A percentile compares a stretch with the other conserved stretches of the same genome.
Evolutionary conservation across 2,888 invertebrate species (phyloP).

Genomic region (Hipparchia sbordonii): DNA sequence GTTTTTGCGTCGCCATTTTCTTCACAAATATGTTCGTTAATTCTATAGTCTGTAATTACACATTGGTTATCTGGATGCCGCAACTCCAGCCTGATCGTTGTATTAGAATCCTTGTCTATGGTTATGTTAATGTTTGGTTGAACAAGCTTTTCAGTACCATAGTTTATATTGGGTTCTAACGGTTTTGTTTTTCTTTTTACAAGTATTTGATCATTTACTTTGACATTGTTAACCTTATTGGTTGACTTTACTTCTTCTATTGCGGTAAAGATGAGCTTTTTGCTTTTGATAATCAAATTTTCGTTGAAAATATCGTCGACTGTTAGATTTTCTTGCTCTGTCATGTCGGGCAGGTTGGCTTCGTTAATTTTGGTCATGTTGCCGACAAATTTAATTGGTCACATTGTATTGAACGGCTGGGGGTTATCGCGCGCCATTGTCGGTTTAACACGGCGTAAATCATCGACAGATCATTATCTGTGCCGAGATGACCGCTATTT

Average conservation of each 20-base stretch:
- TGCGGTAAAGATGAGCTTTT: constrained; percentile 52
- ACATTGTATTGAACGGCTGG: constrained; percentile 66
- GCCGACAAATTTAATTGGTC: constrained; percentile 71
- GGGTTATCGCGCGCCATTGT: constrained; percentile 74
- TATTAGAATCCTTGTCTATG: constrained; percentile 63
- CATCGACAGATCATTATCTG: constrained; percentile 80
- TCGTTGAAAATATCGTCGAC: constrained; percentile 70
- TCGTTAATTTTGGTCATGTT: constrained; percentile 76
- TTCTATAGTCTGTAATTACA: constrained; percentile 35
- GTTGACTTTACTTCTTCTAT: constrained; percentile 36
- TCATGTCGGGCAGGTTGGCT: constrained; percentile 63
- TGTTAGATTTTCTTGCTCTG: constrained; percentile 56
- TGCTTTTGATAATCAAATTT: constrained; percentile 58
- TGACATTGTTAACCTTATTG: constrained; percentile 46
- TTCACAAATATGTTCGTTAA: constrained; percentile 19
- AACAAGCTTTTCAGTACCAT: constrained; percentile 45
- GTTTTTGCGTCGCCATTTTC: constrained; percentile 40
- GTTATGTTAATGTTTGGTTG: constrained; percentile 64
- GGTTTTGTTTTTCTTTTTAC: constrained; percentile 57
- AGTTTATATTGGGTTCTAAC: constrained; percentile 49
- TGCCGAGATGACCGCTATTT: constrained; percentile 69
- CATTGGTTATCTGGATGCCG: constrained; percentile 36
- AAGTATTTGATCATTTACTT: constrained; percentile 48
- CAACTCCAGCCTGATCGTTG: constrained; percentile 57
- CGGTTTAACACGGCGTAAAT: constrained; percentile 78